Percentiles rank a stretch among this genome's conserved stretches.
Evolutionary conservation across 2,888 invertebrate genomes (phyloP).

Genomic region (Caenorhabditis panamensis): DNA sequence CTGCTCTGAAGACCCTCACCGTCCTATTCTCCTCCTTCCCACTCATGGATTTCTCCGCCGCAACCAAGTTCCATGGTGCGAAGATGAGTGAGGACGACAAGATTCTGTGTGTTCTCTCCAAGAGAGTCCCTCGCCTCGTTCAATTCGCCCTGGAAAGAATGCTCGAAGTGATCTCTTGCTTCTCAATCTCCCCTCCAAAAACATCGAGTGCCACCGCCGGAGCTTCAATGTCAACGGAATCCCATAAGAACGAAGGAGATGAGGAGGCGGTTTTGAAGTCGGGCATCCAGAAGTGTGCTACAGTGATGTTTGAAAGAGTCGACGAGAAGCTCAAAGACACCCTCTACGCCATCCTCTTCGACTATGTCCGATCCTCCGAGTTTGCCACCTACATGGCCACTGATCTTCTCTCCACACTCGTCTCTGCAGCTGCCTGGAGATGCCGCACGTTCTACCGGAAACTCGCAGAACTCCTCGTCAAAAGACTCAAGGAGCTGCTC

Average conservation of each 20-base stretch:
- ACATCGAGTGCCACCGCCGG: conserved; percentile 44
- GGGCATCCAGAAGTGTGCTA: not conserved
- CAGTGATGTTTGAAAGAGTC: conserved; percentile 26
- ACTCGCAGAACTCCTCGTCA: conserved; percentile 47
- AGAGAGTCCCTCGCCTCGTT: conserved; percentile 34
- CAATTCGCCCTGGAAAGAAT: conserved; percentile 37
- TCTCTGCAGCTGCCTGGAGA: conserved; percentile 44
- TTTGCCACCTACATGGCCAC: conserved; percentile 60
- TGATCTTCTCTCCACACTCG: conserved; percentile 43
- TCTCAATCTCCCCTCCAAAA: conserved; percentile 61
- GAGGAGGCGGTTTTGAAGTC: conserved; percentile 25
- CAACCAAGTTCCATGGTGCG: conserved; percentile 18
- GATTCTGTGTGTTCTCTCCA: conserved; percentile 35
- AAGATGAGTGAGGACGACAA: conserved; percentile 42
- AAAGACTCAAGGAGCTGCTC: conserved; percentile 50
- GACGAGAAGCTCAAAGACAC: conserved; percentile 26
- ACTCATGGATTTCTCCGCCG: conserved; percentile 41
- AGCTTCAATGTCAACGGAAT: conserved; percentile 35
- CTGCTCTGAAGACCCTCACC: conserved; percentile 32
- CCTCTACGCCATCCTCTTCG: conserved; percentile 49
- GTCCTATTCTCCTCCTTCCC: conserved; percentile 48
- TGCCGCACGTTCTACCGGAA: conserved; percentile 32
- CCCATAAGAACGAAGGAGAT: conserved; percentile 17
- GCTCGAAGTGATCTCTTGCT: conserved; percentile 33
- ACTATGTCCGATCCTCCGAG: conserved; percentile 41